Percentiles rank a stretch among this genome's conserved stretches.
These are phyloP conservation scores for Eupithecia vulgata DNA, from an alignment of 2,888 invertebrate species.

Conservation along the genomic window DNA sequence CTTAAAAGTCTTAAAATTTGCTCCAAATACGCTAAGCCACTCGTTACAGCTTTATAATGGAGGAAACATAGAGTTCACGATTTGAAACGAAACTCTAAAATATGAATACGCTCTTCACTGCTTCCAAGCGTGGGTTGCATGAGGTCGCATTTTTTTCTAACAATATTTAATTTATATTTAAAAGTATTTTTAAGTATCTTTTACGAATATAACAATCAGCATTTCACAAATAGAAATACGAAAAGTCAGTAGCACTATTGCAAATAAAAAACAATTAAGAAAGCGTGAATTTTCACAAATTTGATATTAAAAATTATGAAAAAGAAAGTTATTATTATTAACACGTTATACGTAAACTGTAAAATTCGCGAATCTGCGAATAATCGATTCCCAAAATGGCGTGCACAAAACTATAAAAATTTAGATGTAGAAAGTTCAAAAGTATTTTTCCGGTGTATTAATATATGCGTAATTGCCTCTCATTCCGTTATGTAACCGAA, in stretches of 20 bases:
- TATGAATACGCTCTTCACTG: neutral
- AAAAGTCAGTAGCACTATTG: neutral
- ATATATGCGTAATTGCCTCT: constrained; percentile 80
- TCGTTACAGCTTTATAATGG: constrained; percentile 11
- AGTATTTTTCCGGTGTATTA: constrained; percentile 72
- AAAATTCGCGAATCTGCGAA: constrained; percentile 43
- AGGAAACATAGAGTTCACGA: neutral
- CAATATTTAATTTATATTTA: too few relatives aligned
- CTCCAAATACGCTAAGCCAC: constrained; percentile 35
- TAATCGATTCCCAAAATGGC: constrained; percentile 55
- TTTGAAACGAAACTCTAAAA: neutral
- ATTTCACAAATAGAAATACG: neutral
- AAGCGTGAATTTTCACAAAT: constrained; percentile 6
- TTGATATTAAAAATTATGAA: neutral
- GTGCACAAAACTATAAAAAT: constrained; percentile 68
- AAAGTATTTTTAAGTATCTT: neutral
- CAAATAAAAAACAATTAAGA: neutral
- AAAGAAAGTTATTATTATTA: constrained; percentile 22
- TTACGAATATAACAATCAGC: neutral
- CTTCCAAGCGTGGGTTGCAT: neutral
- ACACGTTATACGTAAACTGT: constrained; percentile 20
- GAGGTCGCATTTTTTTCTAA: neutral
- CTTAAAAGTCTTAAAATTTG: constrained; percentile 22
- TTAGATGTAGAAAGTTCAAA: constrained; percentile 73
- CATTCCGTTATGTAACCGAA: constrained; percentile 69